phyloP scores from a whole-genome alignment of 1,140 invertebrate species.

The Planococcus citri region DNA sequence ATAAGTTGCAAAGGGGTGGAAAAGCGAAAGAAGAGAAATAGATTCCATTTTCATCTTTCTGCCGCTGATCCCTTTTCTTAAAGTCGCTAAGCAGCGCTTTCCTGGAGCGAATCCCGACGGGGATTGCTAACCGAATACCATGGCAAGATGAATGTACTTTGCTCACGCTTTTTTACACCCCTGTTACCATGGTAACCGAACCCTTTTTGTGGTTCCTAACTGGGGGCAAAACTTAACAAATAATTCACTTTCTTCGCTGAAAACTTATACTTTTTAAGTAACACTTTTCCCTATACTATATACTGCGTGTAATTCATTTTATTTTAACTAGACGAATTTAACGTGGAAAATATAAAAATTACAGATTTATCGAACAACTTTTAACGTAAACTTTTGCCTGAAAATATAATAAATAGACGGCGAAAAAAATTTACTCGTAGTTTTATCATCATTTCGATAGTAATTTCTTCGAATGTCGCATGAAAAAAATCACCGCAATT shows the following conservation, averaged over 20 bases:
- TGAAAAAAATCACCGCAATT: background rate
- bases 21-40: constrained; percentile 5
- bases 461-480: background rate
- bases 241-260: constrained; percentile 15
- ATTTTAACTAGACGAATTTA: background rate
- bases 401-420: background rate
- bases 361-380: constrained; percentile 8
- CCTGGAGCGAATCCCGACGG: constrained; percentile 17
- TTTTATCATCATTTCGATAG: background rate
- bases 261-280: constrained; percentile 18
- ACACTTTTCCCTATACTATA: constrained; percentile 11
- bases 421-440: background rate
- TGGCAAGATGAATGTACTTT: constrained; percentile 13
- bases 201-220: constrained; percentile 11
- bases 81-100: constrained; percentile 16
- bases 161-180: constrained; percentile 16
- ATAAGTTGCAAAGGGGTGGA: background rate
- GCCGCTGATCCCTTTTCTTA: constrained; percentile 13
- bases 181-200: constrained; percentile 13
- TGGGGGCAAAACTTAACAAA: constrained; percentile 8
- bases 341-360: constrained; percentile 11
- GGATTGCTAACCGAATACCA: constrained; percentile 11
- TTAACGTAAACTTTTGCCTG: background rate
- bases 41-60: constrained; percentile 16
- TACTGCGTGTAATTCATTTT: constrained; percentile 16